These are phyloP conservation scores for Ormyrus thymus DNA, from an alignment of 2,888 invertebrate species.

Conservation along the genomic window DNA sequence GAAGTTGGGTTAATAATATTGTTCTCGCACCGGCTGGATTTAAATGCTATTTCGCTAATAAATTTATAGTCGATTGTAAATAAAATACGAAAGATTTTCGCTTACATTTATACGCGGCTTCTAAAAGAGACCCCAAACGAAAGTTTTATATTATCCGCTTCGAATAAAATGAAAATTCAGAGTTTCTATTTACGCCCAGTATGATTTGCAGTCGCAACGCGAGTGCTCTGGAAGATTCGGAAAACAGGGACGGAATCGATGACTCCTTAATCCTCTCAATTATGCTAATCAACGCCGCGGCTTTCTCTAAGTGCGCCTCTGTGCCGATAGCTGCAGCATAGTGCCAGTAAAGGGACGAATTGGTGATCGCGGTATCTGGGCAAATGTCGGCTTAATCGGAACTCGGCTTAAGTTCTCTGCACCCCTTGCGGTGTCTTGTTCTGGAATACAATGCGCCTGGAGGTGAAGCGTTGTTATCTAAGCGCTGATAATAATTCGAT, in stretches of 20 bases:
- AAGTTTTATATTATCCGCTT: not conserved
- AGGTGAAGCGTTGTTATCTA: too few species aligned
- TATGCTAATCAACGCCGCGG: not conserved
- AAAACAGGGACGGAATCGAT: not conserved
- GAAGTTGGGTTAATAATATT: not conserved
- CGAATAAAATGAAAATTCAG: not conserved
- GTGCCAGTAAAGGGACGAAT: too few species aligned
- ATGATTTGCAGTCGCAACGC: not conserved
- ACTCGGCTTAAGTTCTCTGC: slow-evolving; percentile 8
- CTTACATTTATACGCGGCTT: too few species aligned
- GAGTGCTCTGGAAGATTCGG: not conserved
- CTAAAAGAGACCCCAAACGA: not conserved
- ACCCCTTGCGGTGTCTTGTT: too few species aligned
- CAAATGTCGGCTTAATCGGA: slow-evolving; percentile 11
- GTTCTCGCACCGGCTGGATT: not conserved
- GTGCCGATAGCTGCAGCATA: not conserved
- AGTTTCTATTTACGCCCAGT: not conserved
- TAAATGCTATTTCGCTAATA: not conserved
- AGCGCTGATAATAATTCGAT: too few species aligned
- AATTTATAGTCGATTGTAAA: too few species aligned
- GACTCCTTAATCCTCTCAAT: not conserved
- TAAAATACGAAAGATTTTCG: too few species aligned
- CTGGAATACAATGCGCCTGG: too few species aligned
- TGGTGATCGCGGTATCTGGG: not conserved
- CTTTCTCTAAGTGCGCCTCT: too few species aligned